Percentiles rank a stretch among this genome's conserved stretches.
Evolutionary conservation across 92 coral and sea anemone species (phyloP).

Genomic region (Phenganax marumi): DNA sequence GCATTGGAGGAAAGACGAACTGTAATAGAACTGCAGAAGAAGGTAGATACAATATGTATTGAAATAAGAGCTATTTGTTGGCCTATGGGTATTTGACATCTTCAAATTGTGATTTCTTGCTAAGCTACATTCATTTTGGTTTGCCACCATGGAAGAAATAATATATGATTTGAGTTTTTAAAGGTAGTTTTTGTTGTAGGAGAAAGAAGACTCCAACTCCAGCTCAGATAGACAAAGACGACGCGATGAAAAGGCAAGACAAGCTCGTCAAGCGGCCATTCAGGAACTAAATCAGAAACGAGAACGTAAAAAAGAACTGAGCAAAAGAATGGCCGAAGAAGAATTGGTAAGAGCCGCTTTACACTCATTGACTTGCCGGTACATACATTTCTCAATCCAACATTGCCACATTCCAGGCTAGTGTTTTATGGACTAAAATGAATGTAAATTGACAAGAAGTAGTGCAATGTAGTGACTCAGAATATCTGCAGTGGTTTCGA

Average conservation of each 20-base stretch:
- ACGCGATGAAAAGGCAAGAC: constrained; percentile 95
- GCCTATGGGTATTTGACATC: too few relatives aligned
- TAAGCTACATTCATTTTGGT: background rate
- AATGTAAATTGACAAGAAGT: too few relatives aligned
- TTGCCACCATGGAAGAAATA: background rate
- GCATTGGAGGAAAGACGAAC: constrained; percentile 43
- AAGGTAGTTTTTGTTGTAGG: constrained; percentile 24
- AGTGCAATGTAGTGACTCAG: too few relatives aligned
- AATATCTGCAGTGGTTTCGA: background rate
- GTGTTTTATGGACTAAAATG: background rate
- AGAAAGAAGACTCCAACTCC: constrained; percentile 58
- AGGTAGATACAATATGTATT: constrained; percentile 25
- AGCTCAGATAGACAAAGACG: constrained; percentile 70
- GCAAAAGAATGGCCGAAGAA: constrained; percentile 81
- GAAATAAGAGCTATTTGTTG: too few relatives aligned
- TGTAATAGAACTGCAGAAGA: constrained; percentile 68
- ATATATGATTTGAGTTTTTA: background rate
- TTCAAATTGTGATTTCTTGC: background rate
- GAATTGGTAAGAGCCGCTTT: constrained; percentile 68
- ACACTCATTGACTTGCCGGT: too few relatives aligned
- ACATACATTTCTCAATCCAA: too few relatives aligned
- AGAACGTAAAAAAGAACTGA: constrained; percentile 74
- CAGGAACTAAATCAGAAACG: constrained; percentile 85
- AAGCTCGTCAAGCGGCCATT: constrained; percentile 96
- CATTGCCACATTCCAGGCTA: background rate